These are phyloP conservation scores for Mugil cephalus DNA, from an alignment of 2,113 vertebrate species.

Conservation along the genomic window DNA sequence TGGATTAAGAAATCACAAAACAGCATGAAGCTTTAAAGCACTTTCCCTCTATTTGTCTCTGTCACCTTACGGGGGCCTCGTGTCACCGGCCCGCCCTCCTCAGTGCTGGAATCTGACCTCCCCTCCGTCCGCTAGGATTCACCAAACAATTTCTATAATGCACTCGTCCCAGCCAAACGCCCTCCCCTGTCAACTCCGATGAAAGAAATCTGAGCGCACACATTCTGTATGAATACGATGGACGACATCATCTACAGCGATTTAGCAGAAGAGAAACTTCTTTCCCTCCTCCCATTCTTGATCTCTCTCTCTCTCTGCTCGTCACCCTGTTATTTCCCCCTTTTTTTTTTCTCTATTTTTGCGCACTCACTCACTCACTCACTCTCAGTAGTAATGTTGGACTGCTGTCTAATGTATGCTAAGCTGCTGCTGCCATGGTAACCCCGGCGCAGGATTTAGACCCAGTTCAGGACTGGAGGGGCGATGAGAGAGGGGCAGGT, in stretches of 20 bases:
- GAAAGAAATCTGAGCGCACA: conserved; percentile 3
- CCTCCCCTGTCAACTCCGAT: not conserved
- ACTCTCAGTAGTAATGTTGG: conserved; percentile 66
- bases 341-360: conserved; percentile 17
- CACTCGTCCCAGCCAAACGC: not conserved
- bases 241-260: conserved; percentile 6
- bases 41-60: conserved; percentile 11
- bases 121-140: conserved; percentile 17
- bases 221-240: not conserved
- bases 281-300: not conserved
- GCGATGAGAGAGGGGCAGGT: conserved; percentile 32
- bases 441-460: conserved; percentile 78
- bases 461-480: conserved; percentile 67
- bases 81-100: conserved; percentile 8
- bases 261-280: not conserved
- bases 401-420: conserved; percentile 85
- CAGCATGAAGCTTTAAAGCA: conserved; percentile 25
- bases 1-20: conserved; percentile 24
- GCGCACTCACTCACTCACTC: conserved; percentile 29
- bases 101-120: conserved; percentile 3
- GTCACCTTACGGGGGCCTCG: conserved; percentile 15
- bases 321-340: not conserved
- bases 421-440: conserved; percentile 86
- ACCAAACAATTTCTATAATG: conserved; percentile 21
- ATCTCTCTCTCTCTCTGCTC: not conserved